Base-by-base conservation (phyloP, 2,888 invertebrate genomes). In the Leucoptera coffeella region DNA sequence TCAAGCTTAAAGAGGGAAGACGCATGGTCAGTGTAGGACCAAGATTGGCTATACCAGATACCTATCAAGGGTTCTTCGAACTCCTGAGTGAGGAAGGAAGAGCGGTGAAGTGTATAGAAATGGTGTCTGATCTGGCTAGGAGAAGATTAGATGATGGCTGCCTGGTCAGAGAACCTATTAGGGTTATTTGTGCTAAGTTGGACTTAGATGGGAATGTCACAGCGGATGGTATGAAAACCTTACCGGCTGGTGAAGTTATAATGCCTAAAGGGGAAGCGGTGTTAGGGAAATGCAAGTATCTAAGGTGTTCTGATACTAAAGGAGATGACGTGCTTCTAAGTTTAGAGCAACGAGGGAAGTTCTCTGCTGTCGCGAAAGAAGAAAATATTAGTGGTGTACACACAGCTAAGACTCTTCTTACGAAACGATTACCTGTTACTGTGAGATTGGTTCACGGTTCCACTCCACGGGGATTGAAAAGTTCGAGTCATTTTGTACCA, bases 311-410 rank as follows among this genome's bases (percentile, higher is more conserved):
- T 30, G 92, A 93, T 50, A 76, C 79, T 11, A 82, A 83, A 50
- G 92, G 91, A 21, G 89, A 91, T 47, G 82, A 79, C 39, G 74
- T 94, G 15, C 77, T 89, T 43, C 64, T 94, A 36, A 82, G 85
- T 33, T 74, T 89, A 50, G 92, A 93, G 46, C 88, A 90, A 55
- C 80, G 88, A 48, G 92, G 91, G 19, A 83, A 88, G 45, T 93
- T 95, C 64, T 93, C 92, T 41, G 89, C 91, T 25, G 74, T 95
- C 29, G 94, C 94, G 33, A 82, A 89, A 45, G 89, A 91, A 55
- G 91, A 91, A 45, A 92, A 91, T 61, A 92, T 95, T 35, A 89
- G 91, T 48, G 94, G 94, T 12, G 94, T 94, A 11, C 94, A 95
- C 56, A 87, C 88, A 35, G 89, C 92, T 10, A 82, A 85, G 47